phyloP scores from a whole-genome alignment of 2,888 invertebrate genomes.

The Noctua pronuba region DNA sequence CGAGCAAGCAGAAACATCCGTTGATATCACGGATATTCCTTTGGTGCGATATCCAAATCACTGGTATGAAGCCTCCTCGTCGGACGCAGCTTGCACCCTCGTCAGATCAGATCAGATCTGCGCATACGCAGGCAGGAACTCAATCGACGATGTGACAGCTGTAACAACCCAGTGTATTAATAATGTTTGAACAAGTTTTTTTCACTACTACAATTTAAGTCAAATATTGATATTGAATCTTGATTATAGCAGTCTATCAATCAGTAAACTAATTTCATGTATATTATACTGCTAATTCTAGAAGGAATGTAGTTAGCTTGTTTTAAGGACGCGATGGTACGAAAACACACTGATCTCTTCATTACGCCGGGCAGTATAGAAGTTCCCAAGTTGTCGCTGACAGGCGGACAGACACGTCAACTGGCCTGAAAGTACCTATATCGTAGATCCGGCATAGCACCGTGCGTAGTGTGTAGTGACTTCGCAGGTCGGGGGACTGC shows the following conservation, averaged over 20 bases:
- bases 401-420: constrained; percentile 14
- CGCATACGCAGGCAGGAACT: background rate
- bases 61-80: background rate
- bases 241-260: background rate
- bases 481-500: constrained; percentile 5
- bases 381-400: background rate
- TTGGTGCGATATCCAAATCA: background rate
- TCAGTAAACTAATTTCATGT: background rate
- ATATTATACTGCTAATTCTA: too few relatives aligned
- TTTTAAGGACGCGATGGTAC: too few relatives aligned
- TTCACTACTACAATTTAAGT: background rate
- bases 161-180: background rate
- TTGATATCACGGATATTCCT: background rate
- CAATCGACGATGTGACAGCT: background rate
- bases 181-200: background rate
- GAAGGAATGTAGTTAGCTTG: background rate
- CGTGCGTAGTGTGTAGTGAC: constrained; percentile 26
- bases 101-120: background rate
- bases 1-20: background rate
- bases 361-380: constrained; percentile 20
- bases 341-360: constrained; percentile 11
- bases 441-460: too few relatives aligned
- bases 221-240: too few relatives aligned
- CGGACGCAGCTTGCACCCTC: background rate
- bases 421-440: background rate